phyloP scores from a whole-genome alignment of 2,888 invertebrate genomes.

The Ptilodon capucinus region DNA sequence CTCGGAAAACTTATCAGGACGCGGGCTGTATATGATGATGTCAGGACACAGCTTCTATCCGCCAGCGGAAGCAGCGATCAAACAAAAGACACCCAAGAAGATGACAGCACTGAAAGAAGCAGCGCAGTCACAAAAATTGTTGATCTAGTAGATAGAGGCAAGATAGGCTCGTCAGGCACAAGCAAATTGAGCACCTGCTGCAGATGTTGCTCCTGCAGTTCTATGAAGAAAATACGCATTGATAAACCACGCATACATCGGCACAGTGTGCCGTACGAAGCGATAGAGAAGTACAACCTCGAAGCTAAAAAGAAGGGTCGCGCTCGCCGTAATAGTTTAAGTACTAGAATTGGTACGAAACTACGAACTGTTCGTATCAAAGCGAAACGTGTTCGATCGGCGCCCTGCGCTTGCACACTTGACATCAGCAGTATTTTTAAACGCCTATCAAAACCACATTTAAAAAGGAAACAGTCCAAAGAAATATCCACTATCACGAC shows the following conservation, averaged over 20 bases:
- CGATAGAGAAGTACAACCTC: constrained; percentile 16
- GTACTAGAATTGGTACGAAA: constrained; percentile 21
- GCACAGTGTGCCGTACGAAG: constrained; percentile 17
- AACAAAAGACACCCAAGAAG: constrained; percentile 11
- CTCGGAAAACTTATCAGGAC: constrained; percentile 50
- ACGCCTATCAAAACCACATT: constrained; percentile 5
- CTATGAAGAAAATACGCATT: constrained; percentile 24
- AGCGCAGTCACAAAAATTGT: constrained; percentile 35
- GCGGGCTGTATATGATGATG: constrained; percentile 49
- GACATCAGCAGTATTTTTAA: constrained; percentile 24
- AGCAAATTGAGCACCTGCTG: constrained; percentile 40
- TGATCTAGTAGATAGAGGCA: constrained; percentile 45
- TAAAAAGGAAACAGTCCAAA: constrained; percentile 8
- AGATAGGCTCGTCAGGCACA: constrained; percentile 28
- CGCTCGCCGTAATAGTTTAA: constrained; percentile 14
- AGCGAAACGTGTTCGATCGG: constrained; percentile 36
- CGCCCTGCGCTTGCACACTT: constrained; percentile 44
- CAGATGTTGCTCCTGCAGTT: constrained; percentile 40
- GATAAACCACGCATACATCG: constrained; percentile 21
- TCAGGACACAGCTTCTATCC: constrained; percentile 44
- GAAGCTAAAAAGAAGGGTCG: constrained; percentile 22
- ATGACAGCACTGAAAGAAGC: constrained; percentile 23
- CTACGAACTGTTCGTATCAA: constrained; percentile 25
- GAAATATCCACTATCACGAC: not conserved
- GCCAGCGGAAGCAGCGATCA: constrained; percentile 30